These are phyloP conservation scores for Cremastinae sp. DNA, from an alignment of 2,888 invertebrate genomes.

Conservation along the genomic window DNA sequence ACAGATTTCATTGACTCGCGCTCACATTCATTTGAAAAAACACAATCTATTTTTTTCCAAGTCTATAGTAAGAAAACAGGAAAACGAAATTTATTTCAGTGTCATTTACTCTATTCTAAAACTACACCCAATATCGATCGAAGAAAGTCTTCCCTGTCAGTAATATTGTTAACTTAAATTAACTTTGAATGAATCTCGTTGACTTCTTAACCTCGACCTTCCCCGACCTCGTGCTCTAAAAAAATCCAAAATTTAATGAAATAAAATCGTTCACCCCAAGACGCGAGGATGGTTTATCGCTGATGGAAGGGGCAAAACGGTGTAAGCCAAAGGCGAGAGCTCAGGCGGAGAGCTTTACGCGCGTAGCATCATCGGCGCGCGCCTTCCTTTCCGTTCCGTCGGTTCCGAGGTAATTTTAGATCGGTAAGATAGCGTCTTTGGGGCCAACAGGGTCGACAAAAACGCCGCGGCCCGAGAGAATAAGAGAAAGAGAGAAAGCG, in stretches of 20 bases:
- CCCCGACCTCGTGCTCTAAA: not conserved
- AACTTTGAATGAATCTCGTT: too few species aligned
- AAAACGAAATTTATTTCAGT: too few species aligned
- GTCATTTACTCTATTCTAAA: too few species aligned
- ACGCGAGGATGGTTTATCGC: constrained; percentile 26
- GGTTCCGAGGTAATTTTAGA: constrained; percentile 78
- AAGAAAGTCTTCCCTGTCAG: too few species aligned
- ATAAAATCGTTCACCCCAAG: constrained; percentile 66
- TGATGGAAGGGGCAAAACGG: constrained; percentile 22
- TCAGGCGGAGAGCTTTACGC: constrained; percentile 13
- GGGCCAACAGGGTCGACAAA: constrained; percentile 60
- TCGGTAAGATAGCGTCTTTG: constrained; percentile 76
- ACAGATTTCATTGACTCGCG: too few species aligned
- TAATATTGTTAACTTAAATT: too few species aligned
- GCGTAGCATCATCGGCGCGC: constrained; percentile 56
- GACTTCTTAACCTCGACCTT: constrained; percentile 37
- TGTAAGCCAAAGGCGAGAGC: constrained; percentile 19
- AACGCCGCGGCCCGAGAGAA: constrained; percentile 41
- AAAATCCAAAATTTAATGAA: constrained; percentile 29
- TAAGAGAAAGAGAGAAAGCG: constrained; percentile 41
- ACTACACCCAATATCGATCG: too few species aligned
- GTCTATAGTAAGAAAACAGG: too few species aligned
- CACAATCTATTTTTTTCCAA: too few species aligned
- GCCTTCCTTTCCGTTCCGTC: constrained; percentile 69
- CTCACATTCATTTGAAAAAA: too few species aligned